Conservation (phyloP, 1,140 invertebrate genomes). For the Semibalanus balanoides region DNA sequence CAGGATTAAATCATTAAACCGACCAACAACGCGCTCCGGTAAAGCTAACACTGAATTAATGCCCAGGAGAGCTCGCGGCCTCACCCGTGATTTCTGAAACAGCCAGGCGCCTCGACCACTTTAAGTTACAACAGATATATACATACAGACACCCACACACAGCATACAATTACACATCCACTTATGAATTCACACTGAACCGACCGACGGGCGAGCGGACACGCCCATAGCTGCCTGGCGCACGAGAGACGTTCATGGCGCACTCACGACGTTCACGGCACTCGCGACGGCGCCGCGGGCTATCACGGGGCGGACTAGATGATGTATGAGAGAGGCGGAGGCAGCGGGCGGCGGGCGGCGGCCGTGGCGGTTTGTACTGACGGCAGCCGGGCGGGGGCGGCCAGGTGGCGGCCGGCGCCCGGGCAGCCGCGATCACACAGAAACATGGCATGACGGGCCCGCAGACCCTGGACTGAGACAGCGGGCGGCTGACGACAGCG, state of each 20-base stretch:
- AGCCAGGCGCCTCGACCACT: no score
- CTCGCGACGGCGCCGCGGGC: no score
- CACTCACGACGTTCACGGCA: no score
- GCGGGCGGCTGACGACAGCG: no score
- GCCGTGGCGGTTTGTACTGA: background rate
- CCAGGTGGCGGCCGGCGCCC: no score
- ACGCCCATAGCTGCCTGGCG: background rate
- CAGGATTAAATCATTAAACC: background rate
- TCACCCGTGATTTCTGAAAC: background rate
- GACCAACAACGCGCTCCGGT: background rate
- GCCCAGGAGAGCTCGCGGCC: no score
- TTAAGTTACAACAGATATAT: background rate
- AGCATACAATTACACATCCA: background rate
- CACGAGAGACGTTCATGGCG: background rate
- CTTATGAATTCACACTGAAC: background rate
- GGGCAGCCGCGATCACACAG: background rate
- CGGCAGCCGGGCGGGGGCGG: no score
- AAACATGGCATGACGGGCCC: background rate
- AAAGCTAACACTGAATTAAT: background rate
- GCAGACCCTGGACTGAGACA: no score
- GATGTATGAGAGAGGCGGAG: background rate
- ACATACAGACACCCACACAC: background rate
- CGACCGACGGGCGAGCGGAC: background rate
- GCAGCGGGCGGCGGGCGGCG: no score
- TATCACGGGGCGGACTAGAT: background rate